A percentile compares a stretch with the other conserved stretches of the same genome.
phyloP scores from a whole-genome alignment of 1,140 invertebrate species.

The Eubasilissa regina region DNA sequence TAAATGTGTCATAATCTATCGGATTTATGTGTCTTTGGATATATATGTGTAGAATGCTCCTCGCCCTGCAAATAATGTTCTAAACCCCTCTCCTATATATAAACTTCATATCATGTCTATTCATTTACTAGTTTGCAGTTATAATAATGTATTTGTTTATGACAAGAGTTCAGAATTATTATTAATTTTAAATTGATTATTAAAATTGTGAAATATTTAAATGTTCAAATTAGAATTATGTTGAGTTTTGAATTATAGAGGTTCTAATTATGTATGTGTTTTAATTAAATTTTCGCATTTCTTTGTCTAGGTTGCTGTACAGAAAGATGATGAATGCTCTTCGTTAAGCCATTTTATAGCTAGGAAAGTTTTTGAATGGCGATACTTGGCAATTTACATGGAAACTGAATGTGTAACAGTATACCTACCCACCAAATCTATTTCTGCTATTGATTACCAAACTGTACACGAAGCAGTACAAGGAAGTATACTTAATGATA shows the following conservation, averaged over 20 bases:
- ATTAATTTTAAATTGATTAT: too few relatives aligned
- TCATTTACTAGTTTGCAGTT: too few relatives aligned
- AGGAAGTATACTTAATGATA: background rate
- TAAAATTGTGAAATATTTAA: too few relatives aligned
- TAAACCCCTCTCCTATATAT: too few relatives aligned
- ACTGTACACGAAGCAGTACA: slow-evolving; percentile 62
- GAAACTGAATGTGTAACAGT: slow-evolving; percentile 39
- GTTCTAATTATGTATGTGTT: background rate
- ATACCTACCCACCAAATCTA: slow-evolving; percentile 68
- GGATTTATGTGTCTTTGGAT: too few relatives aligned
- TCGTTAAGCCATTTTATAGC: slow-evolving; percentile 8
- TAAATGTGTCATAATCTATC: too few relatives aligned
- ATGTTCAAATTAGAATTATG: too few relatives aligned
- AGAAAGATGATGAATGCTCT: background rate
- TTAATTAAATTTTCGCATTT: background rate
- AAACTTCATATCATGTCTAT: too few relatives aligned
- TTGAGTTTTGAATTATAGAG: background rate
- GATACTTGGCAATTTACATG: slow-evolving; percentile 44
- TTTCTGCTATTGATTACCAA: slow-evolving; percentile 73
- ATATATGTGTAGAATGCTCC: too few relatives aligned
- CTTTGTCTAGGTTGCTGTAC: background rate
- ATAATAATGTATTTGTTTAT: too few relatives aligned
- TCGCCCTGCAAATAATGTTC: too few relatives aligned
- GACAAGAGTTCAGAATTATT: too few relatives aligned
- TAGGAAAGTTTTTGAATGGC: slow-evolving; percentile 41